These are phyloP conservation scores for Sanderia malayensis DNA, from an alignment of 30 jellyfish, hydroid and myxozoan genomes.

Conservation along the genomic window DNA sequence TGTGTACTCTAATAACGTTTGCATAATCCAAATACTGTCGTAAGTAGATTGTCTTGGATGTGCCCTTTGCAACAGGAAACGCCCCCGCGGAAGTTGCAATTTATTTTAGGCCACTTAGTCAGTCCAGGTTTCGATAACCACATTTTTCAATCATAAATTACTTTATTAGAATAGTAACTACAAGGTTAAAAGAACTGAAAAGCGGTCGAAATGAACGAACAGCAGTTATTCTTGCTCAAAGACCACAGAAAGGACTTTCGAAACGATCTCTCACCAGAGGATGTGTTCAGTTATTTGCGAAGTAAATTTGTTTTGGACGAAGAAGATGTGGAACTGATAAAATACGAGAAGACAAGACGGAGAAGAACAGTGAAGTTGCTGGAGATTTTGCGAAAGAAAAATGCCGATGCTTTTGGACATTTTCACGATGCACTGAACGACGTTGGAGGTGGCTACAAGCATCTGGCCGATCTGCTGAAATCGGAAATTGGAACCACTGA, in stretches of 20 bases:
- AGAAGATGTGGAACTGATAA: slow-evolving; percentile 81
- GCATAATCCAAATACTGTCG: too few species aligned
- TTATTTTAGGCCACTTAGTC: too few species aligned
- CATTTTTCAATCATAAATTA: too few species aligned
- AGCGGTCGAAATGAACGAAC: slow-evolving; percentile 67
- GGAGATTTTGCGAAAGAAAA: slow-evolving; percentile 36
- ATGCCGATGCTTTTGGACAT: slow-evolving; percentile 42
- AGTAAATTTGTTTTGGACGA: slow-evolving; percentile 66
- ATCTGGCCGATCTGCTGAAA: slow-evolving; percentile 65
- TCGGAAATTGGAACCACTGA: slow-evolving; percentile 37
- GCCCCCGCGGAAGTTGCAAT: too few species aligned
- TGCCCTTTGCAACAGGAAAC: too few species aligned
- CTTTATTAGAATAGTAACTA: too few species aligned
- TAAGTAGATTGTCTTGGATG: too few species aligned
- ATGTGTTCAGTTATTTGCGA: slow-evolving; percentile 71
- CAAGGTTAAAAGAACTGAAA: neutral
- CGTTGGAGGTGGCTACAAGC: slow-evolving; percentile 64
- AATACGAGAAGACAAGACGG: slow-evolving; percentile 53
- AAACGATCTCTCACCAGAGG: slow-evolving; percentile 61
- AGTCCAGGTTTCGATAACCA: too few species aligned
- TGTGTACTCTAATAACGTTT: too few species aligned
- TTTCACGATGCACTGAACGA: slow-evolving; percentile 76
- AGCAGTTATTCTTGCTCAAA: slow-evolving; percentile 62
- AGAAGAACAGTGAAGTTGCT: slow-evolving; percentile 50
- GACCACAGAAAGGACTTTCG: slow-evolving; percentile 41